Evolutionary conservation across 1,140 invertebrate genomes (phyloP), one percentile per base, ranked within the genome.

Genomic region (Cydia fagiglandana): DNA sequence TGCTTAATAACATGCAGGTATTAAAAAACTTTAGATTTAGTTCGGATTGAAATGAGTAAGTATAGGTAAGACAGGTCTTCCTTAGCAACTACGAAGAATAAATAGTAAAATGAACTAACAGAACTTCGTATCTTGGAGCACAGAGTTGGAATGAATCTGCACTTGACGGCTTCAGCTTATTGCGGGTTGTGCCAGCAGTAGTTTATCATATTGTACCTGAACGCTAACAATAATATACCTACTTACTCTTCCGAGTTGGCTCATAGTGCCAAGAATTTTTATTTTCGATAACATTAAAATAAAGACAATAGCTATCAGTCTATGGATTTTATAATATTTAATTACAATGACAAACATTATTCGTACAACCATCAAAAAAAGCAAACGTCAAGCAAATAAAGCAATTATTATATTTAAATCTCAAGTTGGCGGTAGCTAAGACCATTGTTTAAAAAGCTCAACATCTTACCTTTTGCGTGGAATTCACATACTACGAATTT

Each of bases 21-120:
- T 53, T 53, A 17, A 53, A 15, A 17, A 53, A 53, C 50, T 53
- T 53, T 53, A 53, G 4, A 53, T 53, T 53, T n/a, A n/a, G 50
- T 53, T 53, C 10, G 50, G 5, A 53, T 45, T 53, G 50, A n/a
- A 53, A 50, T 15, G 1, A 20, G 2, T 61, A 61, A 61, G n/a
- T n/a, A n/a, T n/a, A 53, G 15, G 53, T 20, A 1, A 56, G n/a
- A 56, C 9, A 61, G 56, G 7, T 7, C 20, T 61, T 61, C 56
- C 56, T 61, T 24, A 53, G n/a, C n/a, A 53, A 53, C 15, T n/a
- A 17, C n/a, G 4, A 20, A 61, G 3, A n/a, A 53, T n/a, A 53
- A 53, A 53, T 17, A n/a, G 56, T 45, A n/a, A 53, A 61, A 61
- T 24, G n/a, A 61, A 61, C 56, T 20, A 61, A 24, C 17, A 61